phyloP scores from a whole-genome alignment of 2,888 invertebrate species.

The Bibio marci region DNA sequence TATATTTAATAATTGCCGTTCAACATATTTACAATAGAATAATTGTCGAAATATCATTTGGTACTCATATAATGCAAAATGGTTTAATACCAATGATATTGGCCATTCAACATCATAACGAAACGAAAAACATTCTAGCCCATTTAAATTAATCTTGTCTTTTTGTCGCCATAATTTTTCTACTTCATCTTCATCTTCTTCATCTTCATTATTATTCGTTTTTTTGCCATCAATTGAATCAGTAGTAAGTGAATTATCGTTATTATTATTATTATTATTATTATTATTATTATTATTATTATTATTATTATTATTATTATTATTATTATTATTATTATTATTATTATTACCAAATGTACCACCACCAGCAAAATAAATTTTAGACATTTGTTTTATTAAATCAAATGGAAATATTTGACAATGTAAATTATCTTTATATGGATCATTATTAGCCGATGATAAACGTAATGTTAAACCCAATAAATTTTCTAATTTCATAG shows the following conservation, averaged over 20 bases:
- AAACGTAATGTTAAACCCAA: constrained; percentile 75
- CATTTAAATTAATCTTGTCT: constrained; percentile 52
- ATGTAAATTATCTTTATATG: constrained; percentile 85
- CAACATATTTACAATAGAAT: constrained; percentile 91
- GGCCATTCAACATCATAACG: constrained; percentile 94
- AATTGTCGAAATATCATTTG: constrained; percentile 94
- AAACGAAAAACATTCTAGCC: constrained; percentile 85
- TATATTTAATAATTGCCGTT: constrained; percentile 69
- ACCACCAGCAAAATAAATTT: constrained; percentile 35
- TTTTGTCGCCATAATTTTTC: constrained; percentile 49
- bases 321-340: too few relatives aligned
- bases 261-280: too few relatives aligned
- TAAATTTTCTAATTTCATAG: constrained; percentile 74
- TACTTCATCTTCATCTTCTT: too few relatives aligned
- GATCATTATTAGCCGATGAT: constrained; percentile 78
- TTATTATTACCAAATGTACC: too few relatives aligned
- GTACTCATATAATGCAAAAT: constrained; percentile 80
- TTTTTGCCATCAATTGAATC: too few relatives aligned
- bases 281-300: too few relatives aligned
- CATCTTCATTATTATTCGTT: too few relatives aligned
- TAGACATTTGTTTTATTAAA: constrained; percentile 79
- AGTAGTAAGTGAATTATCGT: too few relatives aligned
- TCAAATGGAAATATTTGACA: constrained; percentile 78
- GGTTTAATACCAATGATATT: constrained; percentile 78
- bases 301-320: too few relatives aligned